These are phyloP conservation scores for Graphium colonna DNA, from an alignment of 2,888 invertebrate species.

Conservation along the genomic window DNA sequence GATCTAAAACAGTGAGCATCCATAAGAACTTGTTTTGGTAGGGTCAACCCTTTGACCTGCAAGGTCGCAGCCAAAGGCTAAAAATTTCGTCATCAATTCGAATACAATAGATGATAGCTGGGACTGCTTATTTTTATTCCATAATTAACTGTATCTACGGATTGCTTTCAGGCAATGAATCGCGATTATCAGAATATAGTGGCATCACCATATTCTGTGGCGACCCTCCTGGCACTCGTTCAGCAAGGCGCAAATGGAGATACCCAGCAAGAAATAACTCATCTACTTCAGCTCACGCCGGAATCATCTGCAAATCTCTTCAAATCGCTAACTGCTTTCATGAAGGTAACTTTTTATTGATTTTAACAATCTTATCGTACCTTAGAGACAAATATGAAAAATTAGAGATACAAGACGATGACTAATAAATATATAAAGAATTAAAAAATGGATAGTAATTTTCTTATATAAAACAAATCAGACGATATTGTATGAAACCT, in stretches of 20 bases:
- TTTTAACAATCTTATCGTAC: too few species aligned
- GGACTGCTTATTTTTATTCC: too few species aligned
- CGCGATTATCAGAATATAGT: constrained; percentile 48
- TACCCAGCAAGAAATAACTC: constrained; percentile 52
- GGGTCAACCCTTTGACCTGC: too few species aligned
- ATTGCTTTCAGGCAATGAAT: constrained; percentile 12
- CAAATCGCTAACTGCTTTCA: constrained; percentile 37
- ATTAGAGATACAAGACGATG: background rate
- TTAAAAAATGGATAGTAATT: too few species aligned
- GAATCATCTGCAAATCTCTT: constrained; percentile 43
- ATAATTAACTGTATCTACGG: too few species aligned
- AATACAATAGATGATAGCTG: too few species aligned
- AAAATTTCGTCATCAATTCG: too few species aligned
- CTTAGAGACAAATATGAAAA: background rate
- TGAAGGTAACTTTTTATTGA: constrained; percentile 27
- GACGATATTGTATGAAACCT: too few species aligned
- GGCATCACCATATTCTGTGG: constrained; percentile 69
- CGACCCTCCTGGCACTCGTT: constrained; percentile 61
- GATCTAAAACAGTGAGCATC: too few species aligned
- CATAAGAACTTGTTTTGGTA: too few species aligned
- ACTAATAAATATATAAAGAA: background rate
- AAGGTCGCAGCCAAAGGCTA: too few species aligned
- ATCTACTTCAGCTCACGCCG: constrained; percentile 46
- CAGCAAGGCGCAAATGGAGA: constrained; percentile 65
- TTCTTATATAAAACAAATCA: too few species aligned